Percentiles rank a stretch among this genome's conserved stretches.
Evolutionary conservation across 2,888 invertebrate species (phyloP).

Genomic region (Aphidius colemani): DNA sequence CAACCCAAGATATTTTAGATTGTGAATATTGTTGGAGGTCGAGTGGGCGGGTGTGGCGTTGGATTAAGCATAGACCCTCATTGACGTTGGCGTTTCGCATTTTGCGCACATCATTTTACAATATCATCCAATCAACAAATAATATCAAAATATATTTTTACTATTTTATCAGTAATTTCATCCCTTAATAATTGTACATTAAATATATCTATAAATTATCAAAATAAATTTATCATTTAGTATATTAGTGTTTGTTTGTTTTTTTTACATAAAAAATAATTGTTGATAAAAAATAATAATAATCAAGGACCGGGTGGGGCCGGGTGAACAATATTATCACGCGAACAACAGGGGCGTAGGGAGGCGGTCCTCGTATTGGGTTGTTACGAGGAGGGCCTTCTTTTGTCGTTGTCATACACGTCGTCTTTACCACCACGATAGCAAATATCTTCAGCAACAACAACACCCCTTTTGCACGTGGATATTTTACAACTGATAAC

Average conservation of each 20-base stretch:
- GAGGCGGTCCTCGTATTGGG: conserved; percentile 50
- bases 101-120: conserved; percentile 3
- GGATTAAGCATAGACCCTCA: too few relatives aligned
- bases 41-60: conserved; percentile 63
- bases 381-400: conserved; percentile 45
- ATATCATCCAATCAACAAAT: background rate
- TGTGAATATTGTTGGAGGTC: conserved; percentile 34
- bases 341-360: conserved; percentile 54
- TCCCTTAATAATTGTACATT: too few relatives aligned
- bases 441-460: background rate
- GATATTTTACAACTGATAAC: background rate
- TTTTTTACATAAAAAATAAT: too few relatives aligned
- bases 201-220: too few relatives aligned
- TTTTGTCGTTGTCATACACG: background rate
- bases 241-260: too few relatives aligned
- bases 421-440: conserved; percentile 33
- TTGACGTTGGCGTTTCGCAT: conserved; percentile 23
- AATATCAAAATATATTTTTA: background rate
- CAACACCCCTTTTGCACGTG: conserved; percentile 35
- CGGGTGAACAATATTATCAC: conserved; percentile 5
- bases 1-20: conserved; percentile 49
- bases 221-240: too few relatives aligned
- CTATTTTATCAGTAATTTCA: too few relatives aligned
- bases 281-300: too few relatives aligned
- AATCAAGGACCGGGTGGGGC: conserved; percentile 56